A percentile compares a stretch with the other conserved stretches of the same genome.
Evolutionary conservation across 2,797 vertebrate species (phyloP).

Genomic region (Labeo calbasu): DNA sequence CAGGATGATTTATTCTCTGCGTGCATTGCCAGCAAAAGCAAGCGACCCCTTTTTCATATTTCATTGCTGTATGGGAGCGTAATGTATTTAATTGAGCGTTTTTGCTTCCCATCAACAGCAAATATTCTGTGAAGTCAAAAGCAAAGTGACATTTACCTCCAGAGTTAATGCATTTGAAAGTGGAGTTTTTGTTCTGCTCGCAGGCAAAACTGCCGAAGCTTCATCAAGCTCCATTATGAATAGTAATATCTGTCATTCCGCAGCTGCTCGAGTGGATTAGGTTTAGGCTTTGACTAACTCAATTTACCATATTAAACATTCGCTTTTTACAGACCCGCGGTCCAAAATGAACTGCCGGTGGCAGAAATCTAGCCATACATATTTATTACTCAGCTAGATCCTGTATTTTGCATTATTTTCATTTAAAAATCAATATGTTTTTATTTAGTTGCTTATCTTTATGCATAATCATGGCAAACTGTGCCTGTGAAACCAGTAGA

Average conservation of each 20-base stretch:
- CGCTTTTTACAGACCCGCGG: background rate
- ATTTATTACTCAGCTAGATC: constrained; percentile 5
- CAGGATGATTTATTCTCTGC: background rate
- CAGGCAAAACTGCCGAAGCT: background rate
- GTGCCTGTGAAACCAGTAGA: background rate
- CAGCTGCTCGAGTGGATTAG: constrained; percentile 2
- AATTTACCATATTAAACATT: background rate
- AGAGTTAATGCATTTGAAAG: constrained; percentile 27
- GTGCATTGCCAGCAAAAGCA: background rate
- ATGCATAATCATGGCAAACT: background rate
- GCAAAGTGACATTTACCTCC: constrained; percentile 25
- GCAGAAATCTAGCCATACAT: background rate
- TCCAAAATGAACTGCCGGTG: background rate
- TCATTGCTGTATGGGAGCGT: background rate
- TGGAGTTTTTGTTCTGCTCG: constrained; percentile 7
- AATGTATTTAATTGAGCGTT: constrained; percentile 4
- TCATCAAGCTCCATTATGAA: constrained; percentile 26
- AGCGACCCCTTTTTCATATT: background rate
- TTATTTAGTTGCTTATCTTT: background rate
- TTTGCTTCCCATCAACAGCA: background rate
- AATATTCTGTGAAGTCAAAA: constrained; percentile 13
- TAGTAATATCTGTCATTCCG: constrained; percentile 14
- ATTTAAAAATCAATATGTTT: background rate
- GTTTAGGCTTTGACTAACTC: constrained; percentile 11
- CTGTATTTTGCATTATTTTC: background rate